A percentile compares a stretch with the other conserved stretches of the same genome.
phyloP scores from a whole-genome alignment of 2,797 vertebrate species.

The Percopsis omiscomaycus region DNA sequence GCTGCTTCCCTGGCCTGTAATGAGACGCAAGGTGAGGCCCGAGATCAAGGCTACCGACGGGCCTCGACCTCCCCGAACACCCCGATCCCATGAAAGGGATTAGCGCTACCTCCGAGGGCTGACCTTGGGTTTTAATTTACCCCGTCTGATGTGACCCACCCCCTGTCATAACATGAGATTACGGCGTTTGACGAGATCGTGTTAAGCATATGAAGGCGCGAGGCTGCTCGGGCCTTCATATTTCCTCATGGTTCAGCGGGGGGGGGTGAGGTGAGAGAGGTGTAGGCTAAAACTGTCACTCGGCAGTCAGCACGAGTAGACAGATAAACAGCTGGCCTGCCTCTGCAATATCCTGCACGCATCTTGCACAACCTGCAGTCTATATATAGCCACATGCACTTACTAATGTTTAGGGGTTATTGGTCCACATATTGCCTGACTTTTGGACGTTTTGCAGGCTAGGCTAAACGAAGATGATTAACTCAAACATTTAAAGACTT shows the following conservation, averaged over 20 bases:
- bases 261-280: slow-evolving; percentile 4
- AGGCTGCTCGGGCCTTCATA: background rate
- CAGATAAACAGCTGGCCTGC: too few species aligned
- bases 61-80: slow-evolving; percentile 25
- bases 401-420: too few species aligned
- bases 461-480: too few species aligned
- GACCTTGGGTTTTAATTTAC: slow-evolving; percentile 40
- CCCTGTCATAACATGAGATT: slow-evolving; percentile 40
- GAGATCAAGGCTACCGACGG: slow-evolving; percentile 29
- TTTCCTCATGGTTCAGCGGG: background rate
- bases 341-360: too few species aligned
- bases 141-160: slow-evolving; percentile 17
- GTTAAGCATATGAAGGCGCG: slow-evolving; percentile 21
- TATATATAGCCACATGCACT: too few species aligned
- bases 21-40: slow-evolving; percentile 26
- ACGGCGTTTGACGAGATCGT: slow-evolving; percentile 13
- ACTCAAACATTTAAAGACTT: too few species aligned
- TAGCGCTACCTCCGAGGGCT: slow-evolving; percentile 12
- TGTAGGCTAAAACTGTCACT: slow-evolving; percentile 11
- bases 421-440: too few species aligned
- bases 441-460: too few species aligned
- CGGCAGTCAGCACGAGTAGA: background rate
- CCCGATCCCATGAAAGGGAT: slow-evolving; percentile 3
- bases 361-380: too few species aligned
- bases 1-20: slow-evolving; percentile 8